These are phyloP conservation scores for Bimastos eiseni DNA, from an alignment of 2,888 invertebrate species.

Conservation along the genomic window DNA sequence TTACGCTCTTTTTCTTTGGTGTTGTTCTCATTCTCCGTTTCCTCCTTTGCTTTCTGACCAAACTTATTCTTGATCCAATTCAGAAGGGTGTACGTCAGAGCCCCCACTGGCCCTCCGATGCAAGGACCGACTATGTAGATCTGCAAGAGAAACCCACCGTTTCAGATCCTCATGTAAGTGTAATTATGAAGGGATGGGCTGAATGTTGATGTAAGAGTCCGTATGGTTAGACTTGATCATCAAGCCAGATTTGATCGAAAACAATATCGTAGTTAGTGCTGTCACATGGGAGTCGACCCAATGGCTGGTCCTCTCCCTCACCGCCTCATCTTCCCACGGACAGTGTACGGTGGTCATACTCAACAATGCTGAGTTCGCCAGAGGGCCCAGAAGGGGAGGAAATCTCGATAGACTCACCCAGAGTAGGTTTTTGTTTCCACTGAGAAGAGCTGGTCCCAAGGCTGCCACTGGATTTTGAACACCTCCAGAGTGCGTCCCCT, in stretches of 20 bases:
- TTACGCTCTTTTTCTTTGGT: neutral
- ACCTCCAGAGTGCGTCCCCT: conserved; percentile 28
- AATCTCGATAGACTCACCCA: neutral
- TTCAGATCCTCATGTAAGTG: no score
- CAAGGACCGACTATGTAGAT: conserved; percentile 1
- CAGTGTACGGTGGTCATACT: no score
- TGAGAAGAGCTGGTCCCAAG: neutral
- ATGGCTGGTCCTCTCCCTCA: no score
- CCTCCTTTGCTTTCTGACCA: neutral
- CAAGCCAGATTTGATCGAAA: no score
- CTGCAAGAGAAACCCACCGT: neutral
- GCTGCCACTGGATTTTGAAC: conserved; percentile 31
- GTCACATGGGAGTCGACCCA: no score
- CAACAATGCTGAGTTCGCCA: no score
- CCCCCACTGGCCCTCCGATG: neutral
- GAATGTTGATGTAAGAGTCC: neutral
- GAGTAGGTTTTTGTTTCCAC: neutral
- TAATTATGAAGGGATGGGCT: no score
- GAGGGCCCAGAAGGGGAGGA: no score
- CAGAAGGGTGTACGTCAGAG: conserved; percentile 1
- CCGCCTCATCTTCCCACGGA: no score
- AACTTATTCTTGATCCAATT: neutral
- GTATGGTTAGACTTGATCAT: no score
- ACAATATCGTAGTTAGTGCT: no score
- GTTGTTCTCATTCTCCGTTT: neutral